These are phyloP conservation scores for Julus scanicus DNA, from an alignment of 2,888 invertebrate species.

Conservation along the genomic window DNA sequence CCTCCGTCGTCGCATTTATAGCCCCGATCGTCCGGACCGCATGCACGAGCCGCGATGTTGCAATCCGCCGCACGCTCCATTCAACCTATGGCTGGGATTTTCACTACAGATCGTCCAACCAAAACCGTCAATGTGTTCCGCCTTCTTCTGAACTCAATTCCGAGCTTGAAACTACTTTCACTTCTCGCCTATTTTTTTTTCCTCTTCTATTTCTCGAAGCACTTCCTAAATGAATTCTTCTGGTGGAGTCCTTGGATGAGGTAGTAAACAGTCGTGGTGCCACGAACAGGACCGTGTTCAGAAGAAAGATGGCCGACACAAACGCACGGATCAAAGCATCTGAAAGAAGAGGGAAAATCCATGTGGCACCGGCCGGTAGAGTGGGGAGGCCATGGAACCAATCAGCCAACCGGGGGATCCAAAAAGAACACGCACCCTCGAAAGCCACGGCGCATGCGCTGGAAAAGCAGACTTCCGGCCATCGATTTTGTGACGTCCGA, in stretches of 20 bases:
- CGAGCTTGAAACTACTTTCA: background rate
- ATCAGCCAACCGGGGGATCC: background rate
- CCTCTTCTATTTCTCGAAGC: background rate
- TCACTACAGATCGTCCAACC: background rate
- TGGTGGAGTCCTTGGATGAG: background rate
- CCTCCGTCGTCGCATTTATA: background rate
- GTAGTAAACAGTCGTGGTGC: background rate
- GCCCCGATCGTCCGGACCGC: background rate
- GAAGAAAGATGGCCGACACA: background rate
- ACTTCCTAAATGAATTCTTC: background rate
- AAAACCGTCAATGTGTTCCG: background rate
- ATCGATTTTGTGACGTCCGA: background rate
- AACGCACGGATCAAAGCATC: background rate
- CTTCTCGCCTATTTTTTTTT: background rate
- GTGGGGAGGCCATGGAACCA: background rate
- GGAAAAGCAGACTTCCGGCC: background rate
- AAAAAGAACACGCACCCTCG: background rate
- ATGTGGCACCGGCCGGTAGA: background rate
- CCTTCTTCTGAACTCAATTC: conserved; percentile 1
- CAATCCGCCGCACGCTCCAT: background rate
- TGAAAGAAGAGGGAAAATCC: background rate
- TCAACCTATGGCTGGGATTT: background rate
- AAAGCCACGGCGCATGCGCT: background rate
- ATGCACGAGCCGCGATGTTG: background rate
- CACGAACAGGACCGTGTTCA: background rate